Evolutionary conservation across 2,113 vertebrate species (phyloP), one percentile per base, ranked within the genome.

Genomic region (Himantopus leucocephalus): DNA sequence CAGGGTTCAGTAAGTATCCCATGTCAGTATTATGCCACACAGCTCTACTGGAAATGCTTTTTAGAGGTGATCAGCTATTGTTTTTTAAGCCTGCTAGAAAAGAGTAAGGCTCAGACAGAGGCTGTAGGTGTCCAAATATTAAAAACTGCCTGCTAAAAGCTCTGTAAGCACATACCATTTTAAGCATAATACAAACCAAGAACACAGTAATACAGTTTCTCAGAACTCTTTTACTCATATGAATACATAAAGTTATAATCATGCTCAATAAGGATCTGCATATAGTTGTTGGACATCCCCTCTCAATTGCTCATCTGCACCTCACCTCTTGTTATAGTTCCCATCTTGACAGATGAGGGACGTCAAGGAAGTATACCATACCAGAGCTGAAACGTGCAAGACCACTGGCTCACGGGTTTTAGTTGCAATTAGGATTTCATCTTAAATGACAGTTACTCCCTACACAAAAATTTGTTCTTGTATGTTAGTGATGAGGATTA

Each of bases 361-460:
- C 43, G 55, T 21, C 10, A 55, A 72, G 37, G 24, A 62, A 80
- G 9, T 11, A 43, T 1, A 0, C 1, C 39, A 43, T 1, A 0
- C 1, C 39, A 85, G 41, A 81, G 6, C 48, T 45, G 52, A 70
- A 68, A 55, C 39, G 68, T 4, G 3, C 29, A 72, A 81, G 13
- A 70, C 2, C 50, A 81, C 5, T 1, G 1, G 30, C 18, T 55
- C 56, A 64, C 20, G 64, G 27, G 17, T 47, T 43, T 63, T 30
- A 48, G 67, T 12, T 82, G 12, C n/a, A 62, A 22, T 53, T 30
- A 64, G 29, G 18, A 23, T 83, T 90, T 68, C 14, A 30, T 30
- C 53, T 56, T 41, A 41, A 47, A 6, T 6, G 26, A 60, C 18
- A 87, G 7, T 21, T 56, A 70, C 64, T 50, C 43, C 26, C 14